A percentile compares a stretch with the other conserved stretches of the same genome.
Evolutionary conservation across 2,113 vertebrate species (phyloP).

Genomic region (Prinia subflava): DNA sequence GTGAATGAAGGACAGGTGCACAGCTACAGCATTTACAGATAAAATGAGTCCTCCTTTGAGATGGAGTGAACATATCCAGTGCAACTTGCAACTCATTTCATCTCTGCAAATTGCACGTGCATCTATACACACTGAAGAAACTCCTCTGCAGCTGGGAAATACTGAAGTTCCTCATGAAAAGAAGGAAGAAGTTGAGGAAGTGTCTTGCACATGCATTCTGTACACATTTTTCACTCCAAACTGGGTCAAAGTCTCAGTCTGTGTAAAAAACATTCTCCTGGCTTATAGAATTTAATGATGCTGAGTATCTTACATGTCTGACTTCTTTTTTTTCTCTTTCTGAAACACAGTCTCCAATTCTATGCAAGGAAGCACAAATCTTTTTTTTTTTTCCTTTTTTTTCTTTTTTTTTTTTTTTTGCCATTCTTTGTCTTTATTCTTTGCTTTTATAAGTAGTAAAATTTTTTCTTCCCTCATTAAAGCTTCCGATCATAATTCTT

Average conservation of each 20-base stretch:
- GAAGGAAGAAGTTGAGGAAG: neutral
- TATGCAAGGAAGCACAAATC: neutral
- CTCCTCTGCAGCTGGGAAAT: neutral
- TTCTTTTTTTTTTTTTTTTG: too few relatives aligned
- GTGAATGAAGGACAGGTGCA: neutral
- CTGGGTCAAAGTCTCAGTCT: neutral
- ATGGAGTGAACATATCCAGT: neutral
- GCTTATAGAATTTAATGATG: neutral
- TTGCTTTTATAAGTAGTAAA: neutral
- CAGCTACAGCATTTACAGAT: neutral
- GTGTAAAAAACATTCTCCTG: neutral
- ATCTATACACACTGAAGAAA: neutral
- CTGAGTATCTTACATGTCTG: neutral
- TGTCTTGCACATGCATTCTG: neutral
- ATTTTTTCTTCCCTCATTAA: neutral
- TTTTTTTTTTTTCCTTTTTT: too few relatives aligned
- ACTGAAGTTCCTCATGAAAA: neutral
- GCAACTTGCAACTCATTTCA: neutral
- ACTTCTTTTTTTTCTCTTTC: neutral
- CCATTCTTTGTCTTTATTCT: neutral
- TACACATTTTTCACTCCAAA: neutral
- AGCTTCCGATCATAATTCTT: neutral
- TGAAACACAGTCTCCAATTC: neutral
- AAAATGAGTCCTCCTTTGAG: neutral
- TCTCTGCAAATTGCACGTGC: neutral